Percentiles rank a stretch among this genome's conserved stretches.
Conservation (phyloP, 2,888 invertebrate species). For the Apodemia mormo region DNA sequence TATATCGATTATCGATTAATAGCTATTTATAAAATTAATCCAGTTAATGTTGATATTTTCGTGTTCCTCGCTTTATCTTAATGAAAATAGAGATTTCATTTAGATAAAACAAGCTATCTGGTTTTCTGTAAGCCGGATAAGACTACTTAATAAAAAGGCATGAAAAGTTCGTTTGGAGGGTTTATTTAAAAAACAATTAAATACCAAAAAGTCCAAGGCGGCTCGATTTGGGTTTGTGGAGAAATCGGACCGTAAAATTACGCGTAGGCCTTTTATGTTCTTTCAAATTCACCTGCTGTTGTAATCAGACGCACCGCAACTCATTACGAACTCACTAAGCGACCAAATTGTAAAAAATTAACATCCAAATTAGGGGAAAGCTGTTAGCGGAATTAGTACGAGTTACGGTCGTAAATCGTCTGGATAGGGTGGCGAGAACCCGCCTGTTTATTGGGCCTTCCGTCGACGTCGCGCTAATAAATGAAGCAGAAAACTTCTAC, state of each 20-base stretch:
- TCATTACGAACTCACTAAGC: slow-evolving; percentile 70
- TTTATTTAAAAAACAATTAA: slow-evolving; percentile 5
- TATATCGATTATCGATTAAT: slow-evolving; percentile 12
- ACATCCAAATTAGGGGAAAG: slow-evolving; percentile 76
- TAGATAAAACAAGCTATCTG: slow-evolving; percentile 6
- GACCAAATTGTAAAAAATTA: slow-evolving; percentile 79
- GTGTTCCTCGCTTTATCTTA: neutral
- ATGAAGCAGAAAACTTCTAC: slow-evolving; percentile 79
- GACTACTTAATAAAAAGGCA: neutral
- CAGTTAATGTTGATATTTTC: slow-evolving; percentile 10
- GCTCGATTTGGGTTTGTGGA: neutral
- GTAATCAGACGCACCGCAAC: slow-evolving; percentile 35
- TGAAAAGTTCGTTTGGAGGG: neutral
- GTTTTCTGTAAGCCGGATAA: slow-evolving; percentile 7
- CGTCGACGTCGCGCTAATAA: slow-evolving; percentile 76
- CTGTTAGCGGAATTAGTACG: slow-evolving; percentile 78
- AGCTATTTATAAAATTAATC: slow-evolving; percentile 14
- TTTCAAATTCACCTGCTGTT: slow-evolving; percentile 29
- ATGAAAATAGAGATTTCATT: slow-evolving; percentile 14
- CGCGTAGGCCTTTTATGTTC: slow-evolving; percentile 28
- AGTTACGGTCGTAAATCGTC: slow-evolving; percentile 76
- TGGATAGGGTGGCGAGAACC: slow-evolving; percentile 67
- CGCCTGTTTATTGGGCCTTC: slow-evolving; percentile 69
- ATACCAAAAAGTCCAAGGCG: slow-evolving; percentile 3
- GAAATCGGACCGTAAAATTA: slow-evolving; percentile 27